These are phyloP conservation scores for Eurystomus gularis DNA, from an alignment of 2,113 vertebrate genomes.

Conservation along the genomic window DNA sequence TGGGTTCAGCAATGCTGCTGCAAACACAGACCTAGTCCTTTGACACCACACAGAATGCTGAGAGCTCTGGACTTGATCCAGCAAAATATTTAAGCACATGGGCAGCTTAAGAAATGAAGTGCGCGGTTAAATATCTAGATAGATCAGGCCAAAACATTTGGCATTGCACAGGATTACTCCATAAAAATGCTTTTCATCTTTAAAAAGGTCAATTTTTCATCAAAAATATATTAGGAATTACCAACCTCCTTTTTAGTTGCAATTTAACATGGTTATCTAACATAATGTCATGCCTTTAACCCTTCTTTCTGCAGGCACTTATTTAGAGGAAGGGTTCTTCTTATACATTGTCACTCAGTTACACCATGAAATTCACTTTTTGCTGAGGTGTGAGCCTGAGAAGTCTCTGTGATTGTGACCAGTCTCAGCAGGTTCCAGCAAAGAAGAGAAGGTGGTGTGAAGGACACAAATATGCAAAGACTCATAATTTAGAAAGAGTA, in stretches of 20 bases:
- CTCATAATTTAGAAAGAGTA: not conserved
- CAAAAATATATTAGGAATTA: not conserved
- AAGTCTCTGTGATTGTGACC: not conserved
- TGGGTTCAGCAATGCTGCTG: not conserved
- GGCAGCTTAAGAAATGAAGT: constrained; percentile 35
- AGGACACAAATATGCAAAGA: not conserved
- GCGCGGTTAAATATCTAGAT: not conserved
- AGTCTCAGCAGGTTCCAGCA: not conserved
- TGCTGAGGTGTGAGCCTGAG: not conserved
- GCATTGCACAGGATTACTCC: constrained; percentile 10
- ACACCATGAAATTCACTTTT: not conserved
- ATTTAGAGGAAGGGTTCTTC: not conserved
- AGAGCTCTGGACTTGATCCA: constrained; percentile 20
- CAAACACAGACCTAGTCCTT: not conserved
- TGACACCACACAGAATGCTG: not conserved
- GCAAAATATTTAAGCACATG: constrained; percentile 17
- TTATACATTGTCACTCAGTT: not conserved
- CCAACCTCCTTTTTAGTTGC: not conserved
- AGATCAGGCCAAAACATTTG: constrained; percentile 33
- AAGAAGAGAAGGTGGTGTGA: not conserved
- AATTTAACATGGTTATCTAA: not conserved
- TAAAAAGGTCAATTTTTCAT: not conserved
- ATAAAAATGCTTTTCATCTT: constrained; percentile 30
- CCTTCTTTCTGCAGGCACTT: not conserved
- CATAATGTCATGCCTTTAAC: not conserved